These are phyloP conservation scores for Gymnoscopelus microlampas DNA, from an alignment of 2,797 vertebrate species.

Conservation along the genomic window DNA sequence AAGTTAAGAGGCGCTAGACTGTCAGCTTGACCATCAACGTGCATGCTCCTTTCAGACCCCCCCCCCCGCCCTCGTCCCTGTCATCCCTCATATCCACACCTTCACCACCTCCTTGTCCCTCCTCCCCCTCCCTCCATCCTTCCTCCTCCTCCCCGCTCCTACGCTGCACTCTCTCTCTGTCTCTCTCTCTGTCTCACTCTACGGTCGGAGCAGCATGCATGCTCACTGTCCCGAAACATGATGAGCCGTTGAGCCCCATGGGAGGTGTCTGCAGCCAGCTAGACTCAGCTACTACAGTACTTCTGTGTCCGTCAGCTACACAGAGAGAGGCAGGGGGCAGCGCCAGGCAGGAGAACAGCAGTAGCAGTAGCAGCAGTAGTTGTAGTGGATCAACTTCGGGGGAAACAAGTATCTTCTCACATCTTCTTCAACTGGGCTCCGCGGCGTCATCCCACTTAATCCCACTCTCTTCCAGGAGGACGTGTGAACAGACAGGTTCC, in stretches of 20 bases:
- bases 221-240: conserved; percentile 88
- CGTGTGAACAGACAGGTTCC: conserved; percentile 26
- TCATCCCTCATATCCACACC: conserved; percentile 17
- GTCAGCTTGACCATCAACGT: conserved; percentile 35
- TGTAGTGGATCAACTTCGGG: conserved; percentile 47
- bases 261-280: conserved; percentile 81
- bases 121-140: conserved; percentile 55
- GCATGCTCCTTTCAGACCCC: neutral
- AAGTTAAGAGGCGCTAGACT: conserved; percentile 15
- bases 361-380: conserved; percentile 40
- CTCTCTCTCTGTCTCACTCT: conserved; percentile 69
- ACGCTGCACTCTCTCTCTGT: conserved; percentile 51
- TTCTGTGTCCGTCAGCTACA: conserved; percentile 80
- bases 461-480: conserved; percentile 19
- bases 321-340: conserved; percentile 42
- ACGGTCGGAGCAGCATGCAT: conserved; percentile 76
- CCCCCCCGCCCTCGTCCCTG: neutral
- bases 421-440: conserved; percentile 60
- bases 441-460: conserved; percentile 37
- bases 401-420: conserved; percentile 65
- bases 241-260: conserved; percentile 87
- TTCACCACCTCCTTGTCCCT: conserved; percentile 23
- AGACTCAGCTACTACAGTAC: conserved; percentile 82
- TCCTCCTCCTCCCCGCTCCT: conserved; percentile 60
- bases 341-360: conserved; percentile 21